A percentile compares a stretch with the other conserved stretches of the same genome.
phyloP scores from a whole-genome alignment of 2,888 invertebrate genomes.

The Arctia plantaginis region DNA sequence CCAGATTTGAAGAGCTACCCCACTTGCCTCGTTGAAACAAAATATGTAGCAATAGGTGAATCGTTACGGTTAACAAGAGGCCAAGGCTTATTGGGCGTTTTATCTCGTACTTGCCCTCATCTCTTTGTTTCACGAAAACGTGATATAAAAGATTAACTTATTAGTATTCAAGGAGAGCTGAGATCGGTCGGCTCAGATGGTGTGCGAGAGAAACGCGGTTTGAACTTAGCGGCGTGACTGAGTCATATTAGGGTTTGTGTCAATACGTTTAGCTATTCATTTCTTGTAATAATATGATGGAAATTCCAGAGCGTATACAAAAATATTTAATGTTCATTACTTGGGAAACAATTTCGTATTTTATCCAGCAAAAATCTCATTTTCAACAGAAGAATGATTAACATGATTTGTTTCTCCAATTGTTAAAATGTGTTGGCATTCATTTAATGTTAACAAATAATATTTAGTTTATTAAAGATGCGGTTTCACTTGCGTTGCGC shows the following conservation, averaged over 20 bases:
- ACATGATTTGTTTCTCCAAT: no score
- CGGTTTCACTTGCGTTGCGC: background rate
- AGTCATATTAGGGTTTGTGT: slow-evolving; percentile 46
- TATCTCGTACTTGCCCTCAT: slow-evolving; percentile 79
- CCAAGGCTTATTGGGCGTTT: slow-evolving; percentile 67
- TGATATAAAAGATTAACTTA: slow-evolving; percentile 86
- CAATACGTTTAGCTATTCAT: slow-evolving; percentile 49
- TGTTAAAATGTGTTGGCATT: background rate
- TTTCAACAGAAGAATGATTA: background rate
- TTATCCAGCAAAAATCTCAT: background rate
- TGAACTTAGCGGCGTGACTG: slow-evolving; percentile 49
- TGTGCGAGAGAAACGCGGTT: slow-evolving; percentile 61
- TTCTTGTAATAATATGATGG: slow-evolving; percentile 33
- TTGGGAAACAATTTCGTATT: background rate
- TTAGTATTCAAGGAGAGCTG: slow-evolving; percentile 80
- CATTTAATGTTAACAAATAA: background rate
- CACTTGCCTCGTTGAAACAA: slow-evolving; percentile 45
- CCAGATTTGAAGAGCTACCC: slow-evolving; percentile 62
- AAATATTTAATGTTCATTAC: slow-evolving; percentile 1
- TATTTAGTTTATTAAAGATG: no score
- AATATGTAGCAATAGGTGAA: slow-evolving; percentile 35
- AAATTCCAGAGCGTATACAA: slow-evolving; percentile 15
- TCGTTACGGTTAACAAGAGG: slow-evolving; percentile 53
- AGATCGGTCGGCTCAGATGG: slow-evolving; percentile 72
- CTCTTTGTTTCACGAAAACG: slow-evolving; percentile 84